phyloP scores from a whole-genome alignment of 2,888 invertebrate species.

The Drosophila neutralis region DNA sequence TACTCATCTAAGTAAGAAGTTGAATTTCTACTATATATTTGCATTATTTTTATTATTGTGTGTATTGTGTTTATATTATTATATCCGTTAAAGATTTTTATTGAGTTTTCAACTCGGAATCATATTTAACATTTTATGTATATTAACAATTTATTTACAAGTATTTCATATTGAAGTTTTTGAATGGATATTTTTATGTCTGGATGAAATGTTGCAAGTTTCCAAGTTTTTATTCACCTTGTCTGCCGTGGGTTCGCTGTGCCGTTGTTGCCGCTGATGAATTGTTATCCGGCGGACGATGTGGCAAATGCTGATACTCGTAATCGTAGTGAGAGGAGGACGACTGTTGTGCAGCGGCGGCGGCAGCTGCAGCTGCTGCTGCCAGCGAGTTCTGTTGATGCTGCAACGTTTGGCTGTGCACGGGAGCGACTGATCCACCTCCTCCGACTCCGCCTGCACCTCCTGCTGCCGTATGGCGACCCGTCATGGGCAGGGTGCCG shows the following conservation, averaged over 20 bases:
- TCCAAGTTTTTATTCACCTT: conserved; percentile 74
- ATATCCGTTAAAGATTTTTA: not conserved
- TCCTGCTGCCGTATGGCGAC: conserved; percentile 46
- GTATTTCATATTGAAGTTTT: not conserved
- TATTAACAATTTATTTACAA: not conserved
- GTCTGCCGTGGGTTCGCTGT: conserved; percentile 83
- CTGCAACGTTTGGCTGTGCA: conserved; percentile 79
- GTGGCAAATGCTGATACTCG: conserved; percentile 84
- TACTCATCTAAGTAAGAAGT: not conserved
- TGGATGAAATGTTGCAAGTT: not conserved
- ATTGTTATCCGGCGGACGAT: conserved; percentile 76
- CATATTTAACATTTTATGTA: not conserved
- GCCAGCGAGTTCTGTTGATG: conserved; percentile 82
- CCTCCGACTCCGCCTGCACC: conserved; percentile 20
- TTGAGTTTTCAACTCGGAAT: not conserved
- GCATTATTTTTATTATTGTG: not conserved
- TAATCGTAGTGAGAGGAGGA: conserved; percentile 84
- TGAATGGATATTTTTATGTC: not conserved
- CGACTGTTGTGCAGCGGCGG: conserved; percentile 73
- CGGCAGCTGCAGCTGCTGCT: conserved; percentile 62
- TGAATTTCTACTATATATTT: not conserved
- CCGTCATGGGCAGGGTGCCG: conserved; percentile 62
- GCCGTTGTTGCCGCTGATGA: conserved; percentile 71
- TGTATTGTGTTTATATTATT: not conserved
- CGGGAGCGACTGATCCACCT: conserved; percentile 3